Percentiles rank a stretch among this genome's conserved stretches.
Evolutionary conservation across 2,888 invertebrate genomes (phyloP).

Genomic region (Shargacucullia verbasci): DNA sequence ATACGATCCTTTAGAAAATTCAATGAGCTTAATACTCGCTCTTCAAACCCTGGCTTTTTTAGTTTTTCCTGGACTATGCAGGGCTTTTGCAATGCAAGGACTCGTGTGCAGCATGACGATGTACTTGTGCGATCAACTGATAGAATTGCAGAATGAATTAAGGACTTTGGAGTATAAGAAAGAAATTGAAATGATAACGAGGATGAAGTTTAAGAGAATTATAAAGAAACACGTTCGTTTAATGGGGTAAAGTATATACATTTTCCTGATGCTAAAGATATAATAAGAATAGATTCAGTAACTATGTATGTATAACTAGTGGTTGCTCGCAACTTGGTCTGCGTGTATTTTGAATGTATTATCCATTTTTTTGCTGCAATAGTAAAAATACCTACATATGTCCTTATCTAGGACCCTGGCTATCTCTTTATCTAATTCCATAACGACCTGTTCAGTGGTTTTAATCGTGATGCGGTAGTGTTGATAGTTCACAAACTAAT

Average conservation of each 20-base stretch:
- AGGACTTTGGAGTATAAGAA: slow-evolving; percentile 61
- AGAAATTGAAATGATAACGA: slow-evolving; percentile 57
- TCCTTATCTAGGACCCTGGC: too few species aligned
- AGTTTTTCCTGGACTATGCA: slow-evolving; percentile 67
- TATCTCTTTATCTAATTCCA: too few species aligned
- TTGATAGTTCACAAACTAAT: too few species aligned
- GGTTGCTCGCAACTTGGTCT: too few species aligned
- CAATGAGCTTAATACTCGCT: slow-evolving; percentile 65
- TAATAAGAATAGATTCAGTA: too few species aligned
- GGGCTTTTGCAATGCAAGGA: slow-evolving; percentile 77
- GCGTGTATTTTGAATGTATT: too few species aligned
- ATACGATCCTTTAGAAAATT: slow-evolving; percentile 70
- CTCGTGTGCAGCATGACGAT: slow-evolving; percentile 76
- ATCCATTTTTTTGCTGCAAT: too few species aligned
- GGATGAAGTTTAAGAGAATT: slow-evolving; percentile 67
- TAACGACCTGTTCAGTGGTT: too few species aligned
- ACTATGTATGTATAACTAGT: too few species aligned
- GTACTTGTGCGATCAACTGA: slow-evolving; percentile 80
- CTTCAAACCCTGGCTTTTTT: slow-evolving; percentile 64
- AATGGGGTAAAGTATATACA: slow-evolving; percentile 70
- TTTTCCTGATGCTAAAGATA: neutral
- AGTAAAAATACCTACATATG: too few species aligned
- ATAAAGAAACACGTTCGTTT: slow-evolving; percentile 77
- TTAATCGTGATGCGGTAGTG: too few species aligned
- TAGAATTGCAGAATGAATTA: slow-evolving; percentile 68